Conservation (phyloP, 2,888 invertebrate species). For the Tachina fera region DNA sequence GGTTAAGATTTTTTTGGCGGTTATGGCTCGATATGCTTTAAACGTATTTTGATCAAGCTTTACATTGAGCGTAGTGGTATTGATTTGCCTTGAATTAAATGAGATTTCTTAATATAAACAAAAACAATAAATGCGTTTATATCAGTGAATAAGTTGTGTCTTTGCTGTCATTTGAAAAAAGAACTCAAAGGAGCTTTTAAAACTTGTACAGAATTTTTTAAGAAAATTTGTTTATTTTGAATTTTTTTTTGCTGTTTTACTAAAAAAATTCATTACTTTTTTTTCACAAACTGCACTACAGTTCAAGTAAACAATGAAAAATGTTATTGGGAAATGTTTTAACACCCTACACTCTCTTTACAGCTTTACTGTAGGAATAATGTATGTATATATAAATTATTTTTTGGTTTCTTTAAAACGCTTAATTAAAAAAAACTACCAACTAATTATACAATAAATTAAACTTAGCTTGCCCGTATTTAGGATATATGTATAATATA, state of each 20-base stretch:
- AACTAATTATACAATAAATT: constrained; percentile 27
- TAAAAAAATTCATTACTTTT: neutral
- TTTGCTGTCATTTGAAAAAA: neutral
- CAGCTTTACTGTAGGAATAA: no score
- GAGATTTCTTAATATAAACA: constrained; percentile 46
- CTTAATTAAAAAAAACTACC: constrained; percentile 33
- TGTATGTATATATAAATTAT: no score
- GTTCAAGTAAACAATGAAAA: neutral
- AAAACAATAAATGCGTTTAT: constrained; percentile 76
- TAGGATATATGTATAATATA: no score
- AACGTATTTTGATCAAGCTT: no score
- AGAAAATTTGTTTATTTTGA: no score
- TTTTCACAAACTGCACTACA: neutral
- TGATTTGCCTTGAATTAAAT: neutral
- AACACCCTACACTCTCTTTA: no score
- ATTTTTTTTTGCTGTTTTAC: no score
- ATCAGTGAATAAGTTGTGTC: constrained; percentile 33
- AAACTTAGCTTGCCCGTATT: no score
- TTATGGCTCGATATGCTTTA: no score
- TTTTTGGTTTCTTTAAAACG: constrained; percentile 8
- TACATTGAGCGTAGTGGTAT: no score
- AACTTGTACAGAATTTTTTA: neutral
- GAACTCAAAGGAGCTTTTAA: neutral
- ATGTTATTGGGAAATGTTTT: neutral
- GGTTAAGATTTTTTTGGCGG: no score